Percentiles rank a stretch among this genome's conserved stretches.
Conservation (phyloP, 2,797 vertebrate genomes). For the Sebastes cheni region DNA sequence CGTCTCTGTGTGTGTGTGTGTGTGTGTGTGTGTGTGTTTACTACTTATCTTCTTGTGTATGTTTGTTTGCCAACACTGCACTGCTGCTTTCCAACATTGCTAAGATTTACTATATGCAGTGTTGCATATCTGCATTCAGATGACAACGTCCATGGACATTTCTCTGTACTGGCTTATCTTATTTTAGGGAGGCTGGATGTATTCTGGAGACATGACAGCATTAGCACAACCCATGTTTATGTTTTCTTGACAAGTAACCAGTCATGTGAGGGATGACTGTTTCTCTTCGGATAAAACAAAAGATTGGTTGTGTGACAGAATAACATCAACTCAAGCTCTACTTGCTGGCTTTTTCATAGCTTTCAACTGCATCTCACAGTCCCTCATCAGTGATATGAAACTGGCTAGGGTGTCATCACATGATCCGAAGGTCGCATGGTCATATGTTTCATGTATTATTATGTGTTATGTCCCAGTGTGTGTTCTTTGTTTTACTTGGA, state of each 20-base stretch:
- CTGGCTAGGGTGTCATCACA: neutral
- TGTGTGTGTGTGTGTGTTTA: constrained; percentile 21
- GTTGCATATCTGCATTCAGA: constrained; percentile 19
- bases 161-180: neutral
- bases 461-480: neutral
- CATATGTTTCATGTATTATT: neutral
- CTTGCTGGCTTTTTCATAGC: too few relatives aligned
- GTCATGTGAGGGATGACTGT: neutral
- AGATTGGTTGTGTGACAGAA: neutral
- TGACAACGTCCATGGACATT: neutral
- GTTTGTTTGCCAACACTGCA: constrained; percentile 55
- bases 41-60: constrained; percentile 33
- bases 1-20: constrained; percentile 12
- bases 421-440: neutral
- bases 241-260: neutral
- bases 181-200: neutral
- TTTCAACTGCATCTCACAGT: neutral
- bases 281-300: neutral
- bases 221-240: neutral
- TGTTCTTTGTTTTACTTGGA: neutral
- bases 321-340: neutral
- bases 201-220: neutral
- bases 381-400: neutral
- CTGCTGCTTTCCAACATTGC: constrained; percentile 23
- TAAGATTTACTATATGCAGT: constrained; percentile 21